Conservation (phyloP, 2,113 vertebrate species). For the Cinclus cinclus region DNA sequence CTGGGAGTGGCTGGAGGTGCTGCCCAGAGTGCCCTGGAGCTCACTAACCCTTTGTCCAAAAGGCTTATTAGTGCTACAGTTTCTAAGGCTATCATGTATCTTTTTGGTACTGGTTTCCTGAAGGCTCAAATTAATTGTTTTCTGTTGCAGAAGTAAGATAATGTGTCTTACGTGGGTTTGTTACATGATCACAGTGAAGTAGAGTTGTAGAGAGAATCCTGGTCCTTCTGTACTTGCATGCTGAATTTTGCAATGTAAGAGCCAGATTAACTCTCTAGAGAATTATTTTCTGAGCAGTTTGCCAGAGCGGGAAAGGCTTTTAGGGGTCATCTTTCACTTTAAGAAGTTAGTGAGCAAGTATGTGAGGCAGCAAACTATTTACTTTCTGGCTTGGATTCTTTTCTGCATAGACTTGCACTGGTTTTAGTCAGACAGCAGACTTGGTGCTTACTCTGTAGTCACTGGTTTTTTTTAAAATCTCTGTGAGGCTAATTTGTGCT, state of each 20-base stretch:
- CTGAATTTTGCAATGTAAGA: neutral
- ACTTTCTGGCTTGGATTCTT: constrained; percentile 14
- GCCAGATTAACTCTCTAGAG: neutral
- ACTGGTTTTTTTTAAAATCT: neutral
- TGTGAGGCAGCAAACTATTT: neutral
- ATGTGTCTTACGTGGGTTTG: neutral
- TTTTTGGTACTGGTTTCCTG: neutral
- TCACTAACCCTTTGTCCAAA: neutral
- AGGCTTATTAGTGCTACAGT: neutral
- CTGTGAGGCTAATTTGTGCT: neutral
- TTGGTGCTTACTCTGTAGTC: neutral
- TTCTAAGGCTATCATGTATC: neutral
- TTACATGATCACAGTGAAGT: neutral
- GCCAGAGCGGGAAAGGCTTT: neutral
- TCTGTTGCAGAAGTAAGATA: neutral
- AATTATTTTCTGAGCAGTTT: neutral
- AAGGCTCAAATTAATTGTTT: neutral
- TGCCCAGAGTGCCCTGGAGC: neutral
- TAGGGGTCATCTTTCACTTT: neutral
- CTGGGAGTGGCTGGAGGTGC: neutral
- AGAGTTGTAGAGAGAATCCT: neutral
- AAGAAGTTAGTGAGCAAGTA: constrained; percentile 7
- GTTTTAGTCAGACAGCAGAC: neutral
- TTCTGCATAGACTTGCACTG: neutral
- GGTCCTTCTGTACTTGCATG: neutral